Conservation (phyloP, 2,113 vertebrate genomes). For the Crotalus viridis region DNA sequence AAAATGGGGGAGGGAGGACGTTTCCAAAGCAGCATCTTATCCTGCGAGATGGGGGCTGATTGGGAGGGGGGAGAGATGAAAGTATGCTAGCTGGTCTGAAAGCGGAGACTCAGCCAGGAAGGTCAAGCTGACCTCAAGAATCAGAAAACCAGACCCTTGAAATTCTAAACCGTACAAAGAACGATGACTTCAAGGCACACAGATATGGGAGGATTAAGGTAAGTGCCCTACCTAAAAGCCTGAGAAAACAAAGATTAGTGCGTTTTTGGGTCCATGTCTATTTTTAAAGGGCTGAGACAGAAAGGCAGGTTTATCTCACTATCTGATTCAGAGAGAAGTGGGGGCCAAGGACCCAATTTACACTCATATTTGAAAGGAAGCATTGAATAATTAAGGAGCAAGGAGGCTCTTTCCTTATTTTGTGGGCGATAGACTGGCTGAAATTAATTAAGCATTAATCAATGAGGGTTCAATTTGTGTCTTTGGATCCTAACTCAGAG, state of each 20-base stretch:
- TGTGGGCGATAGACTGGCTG: slow-evolving; percentile 44
- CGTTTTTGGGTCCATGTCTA: not conserved
- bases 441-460: slow-evolving; percentile 46
- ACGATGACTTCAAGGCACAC: slow-evolving; percentile 70
- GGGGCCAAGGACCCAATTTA: slow-evolving; percentile 22
- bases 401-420: slow-evolving; percentile 37
- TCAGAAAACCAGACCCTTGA: slow-evolving; percentile 73
- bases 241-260: slow-evolving; percentile 75
- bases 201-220: slow-evolving; percentile 79
- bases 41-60: not conserved
- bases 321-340: slow-evolving; percentile 44
- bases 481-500: slow-evolving; percentile 22
- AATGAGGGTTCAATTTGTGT: not conserved
- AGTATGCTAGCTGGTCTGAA: not conserved
- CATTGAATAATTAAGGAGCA: slow-evolving; percentile 16
- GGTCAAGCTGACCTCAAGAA: slow-evolving; percentile 70
- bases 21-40: not conserved
- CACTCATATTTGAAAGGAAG: slow-evolving; percentile 50
- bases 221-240: slow-evolving; percentile 74
- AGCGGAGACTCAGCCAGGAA: slow-evolving; percentile 63
- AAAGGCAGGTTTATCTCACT: slow-evolving; percentile 63
- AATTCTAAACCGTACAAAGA: slow-evolving; percentile 70
- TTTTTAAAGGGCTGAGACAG: slow-evolving; percentile 66
- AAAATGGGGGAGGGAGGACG: not conserved
- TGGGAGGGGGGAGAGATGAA: not conserved